Conservation (phyloP, 2,888 invertebrate species). For the Cryptus armator region DNA sequence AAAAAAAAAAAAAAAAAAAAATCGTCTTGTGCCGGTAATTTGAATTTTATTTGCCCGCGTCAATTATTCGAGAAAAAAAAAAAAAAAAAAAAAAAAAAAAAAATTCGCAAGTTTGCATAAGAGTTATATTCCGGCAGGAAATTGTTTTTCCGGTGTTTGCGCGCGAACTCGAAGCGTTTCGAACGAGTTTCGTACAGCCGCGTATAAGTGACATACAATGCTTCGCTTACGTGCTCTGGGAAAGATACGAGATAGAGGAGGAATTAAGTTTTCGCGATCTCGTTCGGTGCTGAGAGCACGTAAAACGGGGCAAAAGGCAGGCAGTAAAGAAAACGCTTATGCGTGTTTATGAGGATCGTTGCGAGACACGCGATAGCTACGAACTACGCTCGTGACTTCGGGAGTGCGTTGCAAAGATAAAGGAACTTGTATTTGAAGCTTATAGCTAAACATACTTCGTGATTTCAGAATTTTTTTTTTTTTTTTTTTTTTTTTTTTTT, state of each 20-base stretch:
- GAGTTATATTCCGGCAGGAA: conserved; percentile 4
- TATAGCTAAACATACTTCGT: not conserved
- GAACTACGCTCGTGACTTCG: conserved; percentile 39
- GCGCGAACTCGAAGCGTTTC: not conserved
- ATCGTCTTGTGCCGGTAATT: conserved; percentile 4
- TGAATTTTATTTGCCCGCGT: conserved; percentile 11
- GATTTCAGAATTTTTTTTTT: no score
- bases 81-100: not conserved
- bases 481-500: no score
- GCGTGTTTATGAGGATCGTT: conserved; percentile 62
- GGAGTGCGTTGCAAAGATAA: conserved; percentile 50
- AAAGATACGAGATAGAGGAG: conserved; percentile 5
- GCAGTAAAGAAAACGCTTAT: conserved; percentile 49
- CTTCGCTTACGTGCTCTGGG: not conserved
- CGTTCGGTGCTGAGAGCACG: conserved; percentile 8
- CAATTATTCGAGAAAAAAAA: no score
- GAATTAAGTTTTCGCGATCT: conserved; percentile 11
- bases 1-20: not conserved
- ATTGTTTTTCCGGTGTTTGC: conserved; percentile 31
- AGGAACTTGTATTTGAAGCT: not conserved
- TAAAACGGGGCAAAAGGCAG: conserved; percentile 29
- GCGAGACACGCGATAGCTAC: conserved; percentile 54
- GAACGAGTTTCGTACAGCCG: not conserved
- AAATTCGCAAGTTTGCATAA: conserved; percentile 1
- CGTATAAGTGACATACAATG: not conserved